phyloP scores from a whole-genome alignment of 2,888 invertebrate species.

The Xanthorhoe designata region DNA sequence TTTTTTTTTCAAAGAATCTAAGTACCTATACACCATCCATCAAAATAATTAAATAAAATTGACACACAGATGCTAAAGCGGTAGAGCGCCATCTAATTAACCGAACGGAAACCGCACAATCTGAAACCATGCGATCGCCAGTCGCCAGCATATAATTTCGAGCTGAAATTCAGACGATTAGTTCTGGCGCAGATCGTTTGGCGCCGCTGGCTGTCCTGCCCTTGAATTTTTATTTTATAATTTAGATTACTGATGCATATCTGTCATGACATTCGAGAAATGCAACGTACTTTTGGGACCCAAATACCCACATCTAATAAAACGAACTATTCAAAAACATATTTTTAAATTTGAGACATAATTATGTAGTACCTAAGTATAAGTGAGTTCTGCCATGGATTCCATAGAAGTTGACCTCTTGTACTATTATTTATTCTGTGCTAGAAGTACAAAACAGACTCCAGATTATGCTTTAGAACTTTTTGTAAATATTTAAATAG shows the following conservation, averaged over 20 bases:
- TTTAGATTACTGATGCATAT: slow-evolving; percentile 2
- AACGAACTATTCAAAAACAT: not conserved
- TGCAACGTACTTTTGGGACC: not conserved
- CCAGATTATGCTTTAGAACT: no score
- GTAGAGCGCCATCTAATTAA: slow-evolving; percentile 48
- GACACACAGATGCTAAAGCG: not conserved
- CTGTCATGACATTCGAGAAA: not conserved
- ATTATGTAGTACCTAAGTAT: no score
- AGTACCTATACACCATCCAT: no score
- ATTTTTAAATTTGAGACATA: no score
- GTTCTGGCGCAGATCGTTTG: slow-evolving; percentile 41
- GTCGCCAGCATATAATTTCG: not conserved
- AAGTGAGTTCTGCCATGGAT: no score
- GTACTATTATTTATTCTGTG: no score
- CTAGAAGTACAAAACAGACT: no score
- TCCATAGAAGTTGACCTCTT: no score
- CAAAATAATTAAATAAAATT: not conserved
- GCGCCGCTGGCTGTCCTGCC: slow-evolving; percentile 41
- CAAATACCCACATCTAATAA: not conserved
- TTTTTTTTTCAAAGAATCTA: not conserved
- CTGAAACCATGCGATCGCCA: slow-evolving; percentile 19
- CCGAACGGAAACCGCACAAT: slow-evolving; percentile 33
- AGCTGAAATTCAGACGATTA: slow-evolving; percentile 36
- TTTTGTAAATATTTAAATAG: no score
- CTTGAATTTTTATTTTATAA: not conserved